Conservation (phyloP, 2,113 vertebrate species). For the Cryptomyrus ogoouensis region DNA sequence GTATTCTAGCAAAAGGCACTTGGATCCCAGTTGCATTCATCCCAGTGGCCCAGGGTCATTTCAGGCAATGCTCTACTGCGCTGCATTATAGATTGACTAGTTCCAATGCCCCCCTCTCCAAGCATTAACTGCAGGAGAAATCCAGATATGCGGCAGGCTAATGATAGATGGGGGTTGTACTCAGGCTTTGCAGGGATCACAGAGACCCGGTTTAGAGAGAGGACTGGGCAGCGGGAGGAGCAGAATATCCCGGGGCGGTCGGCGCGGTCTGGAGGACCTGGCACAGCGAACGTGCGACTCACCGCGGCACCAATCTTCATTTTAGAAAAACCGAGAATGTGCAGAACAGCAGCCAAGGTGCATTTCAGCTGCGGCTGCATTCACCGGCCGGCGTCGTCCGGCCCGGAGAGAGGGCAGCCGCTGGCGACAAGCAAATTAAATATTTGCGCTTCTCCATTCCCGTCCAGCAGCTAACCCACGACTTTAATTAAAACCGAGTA, state of each 20-base stretch:
- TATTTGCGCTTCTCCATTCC: not conserved
- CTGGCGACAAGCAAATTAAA: not conserved
- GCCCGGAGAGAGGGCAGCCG: not conserved
- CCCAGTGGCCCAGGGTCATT: not conserved
- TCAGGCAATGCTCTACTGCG: not conserved
- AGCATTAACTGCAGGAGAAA: not conserved
- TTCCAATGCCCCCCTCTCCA: not conserved
- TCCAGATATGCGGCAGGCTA: not conserved
- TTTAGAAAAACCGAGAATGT: not conserved
- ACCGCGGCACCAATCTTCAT: not conserved
- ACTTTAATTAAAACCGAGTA: not conserved
- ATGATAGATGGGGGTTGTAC: not conserved
- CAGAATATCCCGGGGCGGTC: not conserved
- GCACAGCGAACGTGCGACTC: not conserved
- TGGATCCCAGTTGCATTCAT: not conserved
- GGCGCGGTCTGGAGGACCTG: not conserved
- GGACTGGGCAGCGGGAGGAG: not conserved
- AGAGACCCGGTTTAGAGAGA: not conserved
- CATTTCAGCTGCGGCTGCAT: not conserved
- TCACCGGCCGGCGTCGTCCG: not conserved
- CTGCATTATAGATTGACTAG: not conserved
- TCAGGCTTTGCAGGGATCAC: not conserved
- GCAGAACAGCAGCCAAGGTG: not conserved
- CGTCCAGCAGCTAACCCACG: not conserved
- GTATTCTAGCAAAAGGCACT: not conserved